Conservation (phyloP, 2,113 vertebrate species). For the Apus apus region DNA sequence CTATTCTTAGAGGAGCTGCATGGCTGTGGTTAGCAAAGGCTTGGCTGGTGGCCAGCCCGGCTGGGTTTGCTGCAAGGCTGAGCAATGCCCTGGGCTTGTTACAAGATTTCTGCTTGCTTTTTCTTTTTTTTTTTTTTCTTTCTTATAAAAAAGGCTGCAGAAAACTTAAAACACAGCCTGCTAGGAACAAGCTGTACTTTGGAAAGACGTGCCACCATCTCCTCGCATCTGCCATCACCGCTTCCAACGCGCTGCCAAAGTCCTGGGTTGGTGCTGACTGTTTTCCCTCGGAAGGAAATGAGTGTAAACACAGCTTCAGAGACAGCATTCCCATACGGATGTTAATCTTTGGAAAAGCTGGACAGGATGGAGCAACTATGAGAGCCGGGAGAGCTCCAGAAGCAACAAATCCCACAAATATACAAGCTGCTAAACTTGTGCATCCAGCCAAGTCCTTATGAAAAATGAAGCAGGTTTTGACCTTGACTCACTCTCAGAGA, state of each 20-base stretch:
- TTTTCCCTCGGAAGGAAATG: constrained; percentile 21
- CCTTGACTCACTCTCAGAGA: neutral
- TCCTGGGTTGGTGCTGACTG: neutral
- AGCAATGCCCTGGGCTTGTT: neutral
- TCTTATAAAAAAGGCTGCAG: neutral
- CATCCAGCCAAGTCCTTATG: neutral
- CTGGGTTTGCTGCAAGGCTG: neutral
- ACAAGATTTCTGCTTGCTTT: neutral
- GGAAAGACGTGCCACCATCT: neutral
- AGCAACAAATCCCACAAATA: constrained; percentile 16
- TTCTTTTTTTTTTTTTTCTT: too few relatives aligned
- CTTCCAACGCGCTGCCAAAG: neutral
- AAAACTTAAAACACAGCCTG: neutral
- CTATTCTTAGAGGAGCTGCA: neutral
- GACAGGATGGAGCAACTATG: neutral
- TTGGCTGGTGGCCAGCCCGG: neutral
- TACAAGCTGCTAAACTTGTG: neutral
- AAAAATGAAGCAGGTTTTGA: neutral
- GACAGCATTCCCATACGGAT: neutral
- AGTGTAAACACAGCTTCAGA: neutral
- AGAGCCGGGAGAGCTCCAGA: neutral
- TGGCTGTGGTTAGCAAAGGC: neutral
- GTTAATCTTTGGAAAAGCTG: constrained; percentile 27
- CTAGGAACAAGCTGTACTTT: neutral
- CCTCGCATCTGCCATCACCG: rapidly evolving